Conservation (phyloP, 2,888 invertebrate genomes). For the Ichneumon xanthorius region DNA sequence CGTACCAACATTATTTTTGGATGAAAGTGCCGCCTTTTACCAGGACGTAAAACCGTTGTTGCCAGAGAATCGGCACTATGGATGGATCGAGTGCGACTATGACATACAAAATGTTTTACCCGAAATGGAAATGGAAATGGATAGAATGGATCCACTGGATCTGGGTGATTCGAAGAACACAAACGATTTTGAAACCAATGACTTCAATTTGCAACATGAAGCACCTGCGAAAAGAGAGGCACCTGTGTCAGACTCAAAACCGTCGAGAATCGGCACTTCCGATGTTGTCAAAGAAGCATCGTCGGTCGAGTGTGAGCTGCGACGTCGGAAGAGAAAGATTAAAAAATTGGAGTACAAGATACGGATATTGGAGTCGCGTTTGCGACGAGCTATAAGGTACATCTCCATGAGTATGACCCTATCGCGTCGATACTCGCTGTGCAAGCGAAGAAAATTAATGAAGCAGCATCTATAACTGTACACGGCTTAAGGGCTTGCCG, state of each 20-base stretch:
- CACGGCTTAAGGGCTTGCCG: background rate
- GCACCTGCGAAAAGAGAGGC: background rate
- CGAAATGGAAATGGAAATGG: constrained; percentile 1
- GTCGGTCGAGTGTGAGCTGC: background rate
- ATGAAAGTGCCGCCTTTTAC: background rate
- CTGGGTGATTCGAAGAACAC: background rate
- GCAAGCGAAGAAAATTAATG: constrained; percentile 7
- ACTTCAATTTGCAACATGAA: background rate
- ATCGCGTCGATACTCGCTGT: background rate
- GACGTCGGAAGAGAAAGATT: background rate
- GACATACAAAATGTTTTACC: background rate
- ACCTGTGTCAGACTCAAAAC: background rate
- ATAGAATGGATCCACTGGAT: constrained; percentile 6
- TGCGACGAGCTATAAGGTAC: background rate
- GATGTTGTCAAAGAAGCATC: background rate
- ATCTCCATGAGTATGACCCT: background rate
- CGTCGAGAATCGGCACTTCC: background rate
- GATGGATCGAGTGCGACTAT: background rate
- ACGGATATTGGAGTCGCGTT: background rate
- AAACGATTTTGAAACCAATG: background rate
- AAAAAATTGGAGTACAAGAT: background rate
- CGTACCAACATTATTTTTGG: background rate
- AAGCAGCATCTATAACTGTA: background rate
- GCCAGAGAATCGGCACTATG: background rate
- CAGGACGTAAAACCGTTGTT: background rate